Evolutionary conservation across 2,113 vertebrate species (phyloP).

Genomic region (Hypomesus transpacificus): DNA sequence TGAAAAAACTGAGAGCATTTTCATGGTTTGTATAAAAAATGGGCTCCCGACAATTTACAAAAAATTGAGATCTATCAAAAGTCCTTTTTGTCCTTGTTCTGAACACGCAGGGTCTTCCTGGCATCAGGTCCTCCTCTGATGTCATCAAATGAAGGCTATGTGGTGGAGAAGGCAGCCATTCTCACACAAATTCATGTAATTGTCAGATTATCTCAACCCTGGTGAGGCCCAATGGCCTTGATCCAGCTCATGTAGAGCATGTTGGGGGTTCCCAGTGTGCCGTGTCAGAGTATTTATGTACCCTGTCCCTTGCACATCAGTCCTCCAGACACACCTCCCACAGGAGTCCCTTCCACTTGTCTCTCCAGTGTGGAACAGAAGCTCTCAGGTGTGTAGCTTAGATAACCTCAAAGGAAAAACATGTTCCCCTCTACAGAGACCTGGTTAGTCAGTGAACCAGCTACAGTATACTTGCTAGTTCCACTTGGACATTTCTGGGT

Average conservation of each 20-base stretch:
- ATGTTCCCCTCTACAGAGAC: not conserved
- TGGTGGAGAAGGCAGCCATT: slow-evolving; percentile 23
- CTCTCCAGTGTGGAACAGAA: not conserved
- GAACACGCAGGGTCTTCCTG: slow-evolving; percentile 24
- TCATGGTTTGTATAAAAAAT: slow-evolving; percentile 49
- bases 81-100: slow-evolving; percentile 30
- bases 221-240: slow-evolving; percentile 10
- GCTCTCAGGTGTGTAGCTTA: not conserved
- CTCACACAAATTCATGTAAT: slow-evolving; percentile 7
- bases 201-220: not conserved
- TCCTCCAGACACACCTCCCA: slow-evolving; percentile 3
- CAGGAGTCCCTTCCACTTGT: not conserved
- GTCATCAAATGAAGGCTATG: slow-evolving; percentile 22
- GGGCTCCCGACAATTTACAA: slow-evolving; percentile 46
- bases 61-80: slow-evolving; percentile 52
- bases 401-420: not conserved
- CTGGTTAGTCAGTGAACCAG: slow-evolving; percentile 2
- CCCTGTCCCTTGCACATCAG: slow-evolving; percentile 17
- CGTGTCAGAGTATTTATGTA: not conserved
- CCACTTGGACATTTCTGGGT: slow-evolving; percentile 25
- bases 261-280: slow-evolving; percentile 22
- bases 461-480: not conserved
- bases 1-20: slow-evolving; percentile 35
- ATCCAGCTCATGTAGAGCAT: slow-evolving; percentile 39
- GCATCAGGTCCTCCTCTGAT: not conserved